These are phyloP conservation scores for Psylliodes chrysocephalus DNA, from an alignment of 2,888 invertebrate genomes.

Conservation along the genomic window DNA sequence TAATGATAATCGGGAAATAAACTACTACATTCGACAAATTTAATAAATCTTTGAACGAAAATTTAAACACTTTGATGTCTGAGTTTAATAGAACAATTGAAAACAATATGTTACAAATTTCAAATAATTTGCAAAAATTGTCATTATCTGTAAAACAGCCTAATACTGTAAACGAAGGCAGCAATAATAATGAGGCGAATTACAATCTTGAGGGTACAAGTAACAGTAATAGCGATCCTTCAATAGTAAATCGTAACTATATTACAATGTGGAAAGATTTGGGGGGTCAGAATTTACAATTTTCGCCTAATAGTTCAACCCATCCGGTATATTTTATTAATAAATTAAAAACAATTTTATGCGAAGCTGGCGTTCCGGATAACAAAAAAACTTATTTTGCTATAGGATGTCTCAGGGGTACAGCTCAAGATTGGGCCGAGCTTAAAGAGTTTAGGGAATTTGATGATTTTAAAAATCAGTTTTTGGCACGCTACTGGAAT, in stretches of 20 bases:
- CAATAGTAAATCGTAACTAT: conserved; percentile 4
- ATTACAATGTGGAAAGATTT: conserved; percentile 21
- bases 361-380: conserved; percentile 29
- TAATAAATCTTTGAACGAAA: no score
- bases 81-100: no score
- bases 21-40: no score
- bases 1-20: no score
- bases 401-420: conserved; percentile 25
- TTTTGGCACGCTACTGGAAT: conserved; percentile 28
- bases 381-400: conserved; percentile 22
- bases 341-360: conserved; percentile 27
- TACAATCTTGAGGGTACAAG: no score
- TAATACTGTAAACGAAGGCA: no score
- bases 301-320: conserved; percentile 20
- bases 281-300: conserved; percentile 18
- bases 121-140: no score
- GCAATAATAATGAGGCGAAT: no score
- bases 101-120: no score
- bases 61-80: no score
- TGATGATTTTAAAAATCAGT: conserved; percentile 24
- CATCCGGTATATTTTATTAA: conserved; percentile 28
- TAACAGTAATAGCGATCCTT: not conserved
- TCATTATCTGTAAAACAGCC: no score
- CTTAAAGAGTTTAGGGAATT: conserved; percentile 26
- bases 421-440: conserved; percentile 29